Percentiles rank a stretch among this genome's conserved stretches.
phyloP scores from a whole-genome alignment of 2,113 vertebrate species.

The Python bivittatus region DNA sequence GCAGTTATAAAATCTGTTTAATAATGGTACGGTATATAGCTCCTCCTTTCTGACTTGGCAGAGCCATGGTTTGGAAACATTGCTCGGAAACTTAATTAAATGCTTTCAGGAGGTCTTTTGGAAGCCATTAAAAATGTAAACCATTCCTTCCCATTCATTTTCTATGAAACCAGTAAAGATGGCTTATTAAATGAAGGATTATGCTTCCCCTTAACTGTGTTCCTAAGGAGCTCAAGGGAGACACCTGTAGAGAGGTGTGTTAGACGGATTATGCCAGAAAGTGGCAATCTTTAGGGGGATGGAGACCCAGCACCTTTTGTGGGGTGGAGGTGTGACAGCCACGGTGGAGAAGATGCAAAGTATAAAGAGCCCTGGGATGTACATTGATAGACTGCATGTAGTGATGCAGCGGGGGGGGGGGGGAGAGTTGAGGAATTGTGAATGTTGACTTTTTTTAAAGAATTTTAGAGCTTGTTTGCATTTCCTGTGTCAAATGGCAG shows the following conservation, averaged over 20 bases:
- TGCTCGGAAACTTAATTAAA: conserved; percentile 52
- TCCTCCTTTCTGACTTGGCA: conserved; percentile 73
- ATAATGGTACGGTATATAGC: conserved; percentile 58
- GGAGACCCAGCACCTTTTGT: background rate
- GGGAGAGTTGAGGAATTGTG: background rate
- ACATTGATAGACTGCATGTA: background rate
- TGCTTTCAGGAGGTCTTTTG: conserved; percentile 33
- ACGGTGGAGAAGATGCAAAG: background rate
- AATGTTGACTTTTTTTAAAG: background rate
- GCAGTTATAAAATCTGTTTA: conserved; percentile 71
- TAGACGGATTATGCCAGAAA: background rate
- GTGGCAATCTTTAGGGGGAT: background rate
- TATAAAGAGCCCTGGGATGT: background rate
- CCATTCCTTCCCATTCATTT: conserved; percentile 44
- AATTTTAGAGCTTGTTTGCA: background rate
- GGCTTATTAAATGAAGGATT: background rate
- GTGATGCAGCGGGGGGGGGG: too few species aligned
- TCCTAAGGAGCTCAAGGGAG: background rate
- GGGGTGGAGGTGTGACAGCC: background rate
- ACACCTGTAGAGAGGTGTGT: background rate
- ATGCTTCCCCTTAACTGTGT: background rate
- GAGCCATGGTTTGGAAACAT: conserved; percentile 55
- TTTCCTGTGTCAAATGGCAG: background rate
- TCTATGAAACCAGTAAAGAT: conserved; percentile 7
- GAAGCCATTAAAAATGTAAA: conserved; percentile 23